These are phyloP conservation scores for Protonemura montana DNA, from an alignment of 2,888 invertebrate species.

Conservation along the genomic window DNA sequence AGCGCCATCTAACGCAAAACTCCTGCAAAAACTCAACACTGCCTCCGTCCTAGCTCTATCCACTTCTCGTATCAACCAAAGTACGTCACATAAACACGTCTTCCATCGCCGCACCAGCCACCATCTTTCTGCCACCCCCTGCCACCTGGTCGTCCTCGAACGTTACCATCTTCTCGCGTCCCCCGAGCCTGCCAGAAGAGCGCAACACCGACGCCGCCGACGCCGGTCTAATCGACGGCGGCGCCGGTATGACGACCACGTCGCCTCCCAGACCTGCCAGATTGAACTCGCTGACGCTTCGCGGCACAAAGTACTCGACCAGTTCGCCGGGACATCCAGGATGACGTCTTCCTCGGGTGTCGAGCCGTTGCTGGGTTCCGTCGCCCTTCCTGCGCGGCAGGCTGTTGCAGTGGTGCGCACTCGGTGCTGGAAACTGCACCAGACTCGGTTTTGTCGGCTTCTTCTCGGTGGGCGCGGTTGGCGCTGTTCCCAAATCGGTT, in stretches of 20 bases:
- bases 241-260: constrained; percentile 60
- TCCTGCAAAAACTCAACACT: not conserved
- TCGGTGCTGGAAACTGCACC: constrained; percentile 48
- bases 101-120: constrained; percentile 60
- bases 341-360: constrained; percentile 52
- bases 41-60: not conserved
- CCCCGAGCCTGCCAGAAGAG: constrained; percentile 53
- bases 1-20: not conserved
- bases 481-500: constrained; percentile 15
- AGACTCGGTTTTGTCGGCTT: constrained; percentile 23
- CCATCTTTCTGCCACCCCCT: constrained; percentile 50
- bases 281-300: constrained; percentile 85
- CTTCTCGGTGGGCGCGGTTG: not conserved
- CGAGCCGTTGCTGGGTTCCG: not conserved
- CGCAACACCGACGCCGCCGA: constrained; percentile 56
- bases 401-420: constrained; percentile 62
- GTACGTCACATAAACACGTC: constrained; percentile 83
- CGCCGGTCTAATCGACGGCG: constrained; percentile 55
- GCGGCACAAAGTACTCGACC: constrained; percentile 83
- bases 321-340: constrained; percentile 57
- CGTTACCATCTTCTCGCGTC: constrained; percentile 79
- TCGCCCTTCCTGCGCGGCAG: constrained; percentile 61
- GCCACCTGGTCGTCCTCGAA: constrained; percentile 75
- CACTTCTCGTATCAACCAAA: not conserved
- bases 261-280: constrained; percentile 70